Percentiles rank a stretch among this genome's conserved stretches.
Evolutionary conservation across 2,113 vertebrate genomes (phyloP).

Genomic region (Nymphicus hollandicus): DNA sequence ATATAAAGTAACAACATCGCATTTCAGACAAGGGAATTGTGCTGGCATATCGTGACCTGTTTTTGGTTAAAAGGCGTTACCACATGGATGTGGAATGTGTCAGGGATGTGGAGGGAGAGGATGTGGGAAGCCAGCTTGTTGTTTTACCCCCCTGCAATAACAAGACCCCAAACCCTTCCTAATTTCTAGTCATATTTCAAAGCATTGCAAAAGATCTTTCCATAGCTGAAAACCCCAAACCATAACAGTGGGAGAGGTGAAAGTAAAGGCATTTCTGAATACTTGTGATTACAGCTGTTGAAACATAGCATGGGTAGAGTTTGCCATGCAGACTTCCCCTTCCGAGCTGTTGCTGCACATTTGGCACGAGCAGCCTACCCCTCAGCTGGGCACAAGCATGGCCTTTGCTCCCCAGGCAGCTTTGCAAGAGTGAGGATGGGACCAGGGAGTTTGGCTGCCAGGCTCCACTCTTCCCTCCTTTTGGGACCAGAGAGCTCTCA

Average conservation of each 20-base stretch:
- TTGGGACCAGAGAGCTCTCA: accelerated
- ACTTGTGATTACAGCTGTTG: not conserved
- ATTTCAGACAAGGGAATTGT: not conserved
- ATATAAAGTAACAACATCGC: not conserved
- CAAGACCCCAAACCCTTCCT: not conserved
- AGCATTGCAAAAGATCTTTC: conserved; percentile 46
- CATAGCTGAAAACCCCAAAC: conserved; percentile 40
- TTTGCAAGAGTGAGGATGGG: not conserved
- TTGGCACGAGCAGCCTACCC: not conserved
- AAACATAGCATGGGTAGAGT: not conserved
- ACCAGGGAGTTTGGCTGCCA: not conserved
- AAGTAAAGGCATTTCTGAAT: conserved; percentile 1
- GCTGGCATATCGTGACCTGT: not conserved
- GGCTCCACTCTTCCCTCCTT: not conserved
- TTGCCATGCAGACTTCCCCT: not conserved
- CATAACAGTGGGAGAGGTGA: conserved; percentile 28
- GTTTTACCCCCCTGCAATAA: conserved; percentile 11
- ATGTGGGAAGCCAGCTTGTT: conserved; percentile 22
- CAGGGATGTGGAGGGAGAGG: not conserved
- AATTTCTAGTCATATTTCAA: conserved; percentile 45
- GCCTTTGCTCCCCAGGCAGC: not conserved
- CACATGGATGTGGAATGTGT: conserved; percentile 38
- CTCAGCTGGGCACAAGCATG: accelerated
- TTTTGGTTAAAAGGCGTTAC: conserved; percentile 39
- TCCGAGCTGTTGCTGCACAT: not conserved